Evolutionary conservation across 2,113 vertebrate genomes (phyloP), one percentile per base, ranked within the genome.

Genomic region (Stegostoma tigrinum): DNA sequence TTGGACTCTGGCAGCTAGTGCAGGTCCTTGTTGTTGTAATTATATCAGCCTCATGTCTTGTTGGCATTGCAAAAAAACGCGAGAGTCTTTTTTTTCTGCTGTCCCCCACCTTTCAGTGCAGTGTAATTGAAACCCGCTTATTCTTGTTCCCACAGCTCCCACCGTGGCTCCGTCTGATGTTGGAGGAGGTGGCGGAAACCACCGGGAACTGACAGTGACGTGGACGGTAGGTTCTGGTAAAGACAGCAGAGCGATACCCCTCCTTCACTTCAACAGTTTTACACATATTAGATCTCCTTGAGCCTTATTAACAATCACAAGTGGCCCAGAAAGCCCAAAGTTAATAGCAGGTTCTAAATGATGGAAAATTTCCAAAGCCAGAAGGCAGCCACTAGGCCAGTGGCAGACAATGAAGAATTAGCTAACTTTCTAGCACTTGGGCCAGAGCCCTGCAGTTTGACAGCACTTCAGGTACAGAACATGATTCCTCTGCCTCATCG

Each of bases 131-230:
- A 72, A 34, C 7, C 4, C 23, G 2, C 68, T 12, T 75, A 3
- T 75, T 61, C 68, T 95, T 95, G 67, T 95, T 72, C 68, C 94
- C 19, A 30, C 96, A 99, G 99, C 97, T 97, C 99, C 99, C 96
- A 98, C 98, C 96, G 99, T 99, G 97, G 99, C 98, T 96, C 99
- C 99, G 96, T 99, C 99, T 90, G 98, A 99, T 96, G 98, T 99
- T 2, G 97, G 98, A 89, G 99, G 99, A 96, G 99, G 99, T 0
- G 99, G 99, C 38, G 99, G 99, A 96, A 98, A 97, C 89, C 99
- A 98, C 97, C 97, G 98, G 96, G 99, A 99, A 96, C 97, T 99
- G 97, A 99, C 98, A 95, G 99, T 99, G 97, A 99, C 98, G 0
- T 99, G 99, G 99, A 98, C 98, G 97, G 99, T 99, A 97, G 68